phyloP scores from a whole-genome alignment of 92 coral and sea anemone species.

The Chrysogorgia sp. region DNA sequence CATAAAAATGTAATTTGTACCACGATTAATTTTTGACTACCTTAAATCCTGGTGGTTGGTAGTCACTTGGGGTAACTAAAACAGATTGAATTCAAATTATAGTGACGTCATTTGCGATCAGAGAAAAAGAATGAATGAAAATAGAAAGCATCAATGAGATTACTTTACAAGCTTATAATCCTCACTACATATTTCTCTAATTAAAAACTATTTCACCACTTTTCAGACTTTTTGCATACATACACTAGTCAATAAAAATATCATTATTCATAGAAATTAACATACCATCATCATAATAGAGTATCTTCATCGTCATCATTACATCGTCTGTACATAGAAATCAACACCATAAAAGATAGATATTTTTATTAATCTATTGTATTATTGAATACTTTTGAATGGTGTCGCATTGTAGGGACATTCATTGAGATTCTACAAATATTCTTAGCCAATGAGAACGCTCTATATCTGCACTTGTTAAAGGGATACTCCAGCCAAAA shows the following conservation, averaged over 20 bases:
- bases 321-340: constrained; percentile 76
- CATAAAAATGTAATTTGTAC: too few relatives aligned
- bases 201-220: constrained; percentile 2
- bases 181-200: neutral
- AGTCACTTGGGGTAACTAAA: constrained; percentile 86
- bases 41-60: constrained; percentile 98
- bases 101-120: neutral
- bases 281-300: constrained; percentile 90
- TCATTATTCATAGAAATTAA: neutral
- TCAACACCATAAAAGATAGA: neutral
- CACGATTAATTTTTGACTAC: constrained; percentile 34
- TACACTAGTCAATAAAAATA: neutral
- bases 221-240: neutral
- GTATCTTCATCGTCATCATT: constrained; percentile 96
- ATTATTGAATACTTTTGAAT: too few relatives aligned
- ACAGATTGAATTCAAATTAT: too few relatives aligned
- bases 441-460: too few relatives aligned
- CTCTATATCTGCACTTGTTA: too few relatives aligned
- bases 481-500: too few relatives aligned
- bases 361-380: neutral
- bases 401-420: neutral
- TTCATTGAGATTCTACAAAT: neutral
- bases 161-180: too few relatives aligned
- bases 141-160: too few relatives aligned
- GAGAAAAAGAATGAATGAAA: too few relatives aligned